Evolutionary conservation across 1,140 invertebrate species (phyloP).

Genomic region (Cecropterus lyciades): DNA sequence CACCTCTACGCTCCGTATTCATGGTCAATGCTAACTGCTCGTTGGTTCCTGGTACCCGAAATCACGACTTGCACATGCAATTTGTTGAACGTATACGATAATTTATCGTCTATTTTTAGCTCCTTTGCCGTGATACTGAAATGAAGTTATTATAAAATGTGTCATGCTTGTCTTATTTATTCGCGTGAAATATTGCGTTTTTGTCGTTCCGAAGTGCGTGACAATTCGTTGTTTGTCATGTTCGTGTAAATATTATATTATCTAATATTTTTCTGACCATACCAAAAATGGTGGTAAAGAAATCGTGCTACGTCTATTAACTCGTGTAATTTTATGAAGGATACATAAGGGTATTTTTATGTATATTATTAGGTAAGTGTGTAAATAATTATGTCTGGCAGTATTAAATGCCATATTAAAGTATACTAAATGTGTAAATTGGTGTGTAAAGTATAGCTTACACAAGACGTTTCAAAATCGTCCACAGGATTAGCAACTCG

Average conservation of each 20-base stretch:
- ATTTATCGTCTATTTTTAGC: constrained; percentile 14
- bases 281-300: not conserved
- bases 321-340: too few species aligned
- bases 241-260: constrained; percentile 12
- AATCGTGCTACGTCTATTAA: constrained; percentile 12
- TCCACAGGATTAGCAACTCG: too few species aligned
- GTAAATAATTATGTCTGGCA: too few species aligned
- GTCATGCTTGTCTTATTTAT: not conserved
- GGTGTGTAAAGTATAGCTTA: too few species aligned
- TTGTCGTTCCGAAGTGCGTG: constrained; percentile 1
- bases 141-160: not conserved
- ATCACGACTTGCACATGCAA: constrained; percentile 29
- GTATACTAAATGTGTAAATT: too few species aligned
- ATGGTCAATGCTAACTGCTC: constrained; percentile 72
- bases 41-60: constrained; percentile 40
- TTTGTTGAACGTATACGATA: constrained; percentile 19
- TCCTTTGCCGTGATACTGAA: too few species aligned
- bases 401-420: too few species aligned
- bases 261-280: not conserved
- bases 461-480: too few species aligned
- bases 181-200: constrained; percentile 8
- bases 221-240: constrained; percentile 8
- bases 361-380: too few species aligned
- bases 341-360: too few species aligned
- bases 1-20: constrained; percentile 51